Percentiles rank a stretch among this genome's conserved stretches.
These are phyloP conservation scores for Triops cancriformis DNA, from an alignment of 1,140 invertebrate species.

Conservation along the genomic window DNA sequence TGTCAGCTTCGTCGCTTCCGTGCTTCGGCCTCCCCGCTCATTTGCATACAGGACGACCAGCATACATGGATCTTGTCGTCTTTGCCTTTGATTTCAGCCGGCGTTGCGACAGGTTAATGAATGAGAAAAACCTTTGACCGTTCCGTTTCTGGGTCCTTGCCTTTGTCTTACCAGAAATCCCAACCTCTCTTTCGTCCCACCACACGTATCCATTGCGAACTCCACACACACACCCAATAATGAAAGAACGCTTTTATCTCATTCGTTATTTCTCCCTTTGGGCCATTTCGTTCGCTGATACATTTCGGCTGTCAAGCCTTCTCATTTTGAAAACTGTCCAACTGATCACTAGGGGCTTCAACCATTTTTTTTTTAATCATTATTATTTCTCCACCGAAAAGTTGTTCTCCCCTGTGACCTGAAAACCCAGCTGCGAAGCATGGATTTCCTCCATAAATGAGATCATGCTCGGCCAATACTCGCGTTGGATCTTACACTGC, in stretches of 20 bases:
- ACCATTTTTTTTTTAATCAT: background rate
- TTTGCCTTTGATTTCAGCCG: background rate
- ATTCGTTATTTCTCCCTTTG: background rate
- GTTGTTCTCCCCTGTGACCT: background rate
- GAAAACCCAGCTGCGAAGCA: background rate
- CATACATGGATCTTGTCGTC: background rate
- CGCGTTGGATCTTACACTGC: background rate
- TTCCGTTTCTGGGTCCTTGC: background rate
- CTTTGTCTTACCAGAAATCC: background rate
- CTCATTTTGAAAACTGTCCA: background rate
- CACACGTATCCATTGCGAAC: background rate
- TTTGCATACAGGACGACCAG: background rate
- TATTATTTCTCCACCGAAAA: background rate
- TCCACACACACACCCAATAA: background rate
- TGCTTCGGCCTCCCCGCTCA: background rate
- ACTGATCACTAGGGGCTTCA: background rate
- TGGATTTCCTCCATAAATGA: background rate
- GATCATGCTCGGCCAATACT: background rate
- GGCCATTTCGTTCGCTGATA: background rate
- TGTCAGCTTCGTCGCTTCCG: slow-evolving; percentile 12
- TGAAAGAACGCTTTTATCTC: background rate
- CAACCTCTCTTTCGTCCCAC: background rate
- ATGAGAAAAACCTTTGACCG: background rate
- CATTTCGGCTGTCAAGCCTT: background rate
- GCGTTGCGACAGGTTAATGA: background rate